Evolutionary conservation across 23 tunicate species (phyloP).

Genomic region (Phallusia fumigata): DNA sequence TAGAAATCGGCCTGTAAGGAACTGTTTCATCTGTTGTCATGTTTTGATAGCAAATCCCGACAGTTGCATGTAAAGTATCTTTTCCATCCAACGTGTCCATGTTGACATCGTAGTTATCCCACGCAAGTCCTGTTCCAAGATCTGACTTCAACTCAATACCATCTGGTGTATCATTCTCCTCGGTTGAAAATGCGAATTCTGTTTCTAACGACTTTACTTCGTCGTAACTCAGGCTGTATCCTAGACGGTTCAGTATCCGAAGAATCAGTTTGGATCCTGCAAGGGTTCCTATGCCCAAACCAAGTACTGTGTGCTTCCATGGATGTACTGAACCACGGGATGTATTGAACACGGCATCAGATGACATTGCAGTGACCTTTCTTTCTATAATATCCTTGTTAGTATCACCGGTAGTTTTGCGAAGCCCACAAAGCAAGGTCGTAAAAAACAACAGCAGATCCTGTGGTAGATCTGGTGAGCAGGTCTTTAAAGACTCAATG

Average conservation of each 20-base stretch:
- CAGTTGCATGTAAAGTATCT: constrained; percentile 14
- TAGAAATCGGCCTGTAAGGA: no score
- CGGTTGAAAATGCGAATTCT: constrained; percentile 12
- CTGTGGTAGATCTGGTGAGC: neutral
- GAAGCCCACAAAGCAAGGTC: neutral
- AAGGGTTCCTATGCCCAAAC: constrained; percentile 5
- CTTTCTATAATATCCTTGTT: neutral
- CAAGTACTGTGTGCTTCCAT: constrained; percentile 10
- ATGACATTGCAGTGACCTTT: constrained; percentile 14
- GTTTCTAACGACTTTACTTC: constrained; percentile 19
- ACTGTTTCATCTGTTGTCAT: neutral
- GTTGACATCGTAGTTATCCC: constrained; percentile 22
- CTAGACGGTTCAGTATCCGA: constrained; percentile 1
- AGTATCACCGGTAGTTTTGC: neutral
- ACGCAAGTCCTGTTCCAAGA: constrained; percentile 9
- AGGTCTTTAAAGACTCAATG: neutral
- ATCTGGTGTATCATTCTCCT: constrained; percentile 19
- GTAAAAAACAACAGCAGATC: neutral
- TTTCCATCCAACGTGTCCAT: constrained; percentile 16
- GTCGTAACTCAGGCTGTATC: neutral
- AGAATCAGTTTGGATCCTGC: constrained; percentile 14
- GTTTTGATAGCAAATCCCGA: constrained; percentile 4
- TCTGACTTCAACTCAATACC: neutral
- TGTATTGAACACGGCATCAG: neutral
- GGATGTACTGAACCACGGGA: neutral